These are phyloP conservation scores for Autographa gamma DNA, from an alignment of 2,888 invertebrate species.

Conservation along the genomic window DNA sequence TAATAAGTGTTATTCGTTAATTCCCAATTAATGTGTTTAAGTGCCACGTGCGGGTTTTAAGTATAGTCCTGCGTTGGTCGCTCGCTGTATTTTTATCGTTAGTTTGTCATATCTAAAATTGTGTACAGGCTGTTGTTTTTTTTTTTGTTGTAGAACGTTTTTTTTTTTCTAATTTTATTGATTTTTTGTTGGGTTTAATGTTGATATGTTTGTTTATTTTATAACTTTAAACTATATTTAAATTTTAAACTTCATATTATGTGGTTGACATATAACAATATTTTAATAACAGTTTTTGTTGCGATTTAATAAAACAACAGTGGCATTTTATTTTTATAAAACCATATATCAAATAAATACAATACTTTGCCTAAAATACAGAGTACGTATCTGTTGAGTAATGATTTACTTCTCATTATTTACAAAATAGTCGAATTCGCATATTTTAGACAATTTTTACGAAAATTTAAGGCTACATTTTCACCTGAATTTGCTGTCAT, in stretches of 20 bases:
- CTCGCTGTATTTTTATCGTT: slow-evolving; percentile 46
- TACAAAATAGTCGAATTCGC: neutral
- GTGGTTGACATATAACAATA: no score
- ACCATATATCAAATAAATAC: no score
- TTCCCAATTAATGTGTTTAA: slow-evolving; percentile 21
- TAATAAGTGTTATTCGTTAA: slow-evolving; percentile 7
- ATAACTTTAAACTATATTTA: no score
- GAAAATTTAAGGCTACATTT: slow-evolving; percentile 1
- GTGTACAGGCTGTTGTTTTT: slow-evolving; percentile 30
- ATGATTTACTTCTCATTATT: neutral
- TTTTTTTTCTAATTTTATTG: neutral
- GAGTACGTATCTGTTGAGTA: no score
- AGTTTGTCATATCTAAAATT: slow-evolving; percentile 15
- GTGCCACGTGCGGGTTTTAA: slow-evolving; percentile 39
- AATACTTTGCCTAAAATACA: no score
- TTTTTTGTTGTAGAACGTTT: neutral
- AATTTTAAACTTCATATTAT: no score
- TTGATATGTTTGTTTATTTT: neutral
- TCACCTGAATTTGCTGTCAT: neutral
- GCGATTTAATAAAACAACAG: no score
- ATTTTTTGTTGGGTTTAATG: no score
- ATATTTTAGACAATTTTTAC: neutral
- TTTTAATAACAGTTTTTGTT: no score
- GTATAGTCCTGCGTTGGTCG: slow-evolving; percentile 58
- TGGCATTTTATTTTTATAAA: no score